Percentiles rank a stretch among this genome's conserved stretches.
Conservation (phyloP, 2,888 invertebrate species). For the Augiades crinisus region DNA sequence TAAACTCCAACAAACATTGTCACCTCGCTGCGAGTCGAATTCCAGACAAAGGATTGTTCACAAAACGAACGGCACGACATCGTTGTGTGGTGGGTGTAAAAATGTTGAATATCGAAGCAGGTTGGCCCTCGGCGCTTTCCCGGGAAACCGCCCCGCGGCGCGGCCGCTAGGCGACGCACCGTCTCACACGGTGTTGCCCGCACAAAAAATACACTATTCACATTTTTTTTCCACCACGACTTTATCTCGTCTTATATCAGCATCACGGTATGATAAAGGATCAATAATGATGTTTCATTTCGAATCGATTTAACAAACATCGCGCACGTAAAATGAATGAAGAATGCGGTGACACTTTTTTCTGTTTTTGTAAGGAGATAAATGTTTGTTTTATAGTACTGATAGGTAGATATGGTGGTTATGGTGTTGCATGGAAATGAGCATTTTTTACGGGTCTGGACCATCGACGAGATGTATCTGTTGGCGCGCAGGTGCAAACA, state of each 20-base stretch:
- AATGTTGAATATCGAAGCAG: conserved; percentile 75
- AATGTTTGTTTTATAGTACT: conserved; percentile 14
- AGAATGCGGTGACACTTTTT: conserved; percentile 62
- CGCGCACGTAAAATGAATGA: conserved; percentile 42
- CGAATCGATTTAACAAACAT: conserved; percentile 66
- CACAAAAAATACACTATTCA: conserved; percentile 69
- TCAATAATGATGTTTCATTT: conserved; percentile 80
- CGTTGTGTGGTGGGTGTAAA: conserved; percentile 69
- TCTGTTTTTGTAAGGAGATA: conserved; percentile 19
- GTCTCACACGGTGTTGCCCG: conserved; percentile 70
- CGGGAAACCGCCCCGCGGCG: conserved; percentile 78
- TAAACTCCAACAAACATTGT: conserved; percentile 77
- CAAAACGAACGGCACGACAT: conserved; percentile 62
- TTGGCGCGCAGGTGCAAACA: conserved; percentile 77
- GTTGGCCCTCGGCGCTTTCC: conserved; percentile 57
- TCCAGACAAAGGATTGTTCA: conserved; percentile 66
- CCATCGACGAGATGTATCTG: conserved; percentile 50
- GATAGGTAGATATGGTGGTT: background rate
- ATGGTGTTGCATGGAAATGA: background rate
- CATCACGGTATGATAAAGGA: conserved; percentile 72
- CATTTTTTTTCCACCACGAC: conserved; percentile 56
- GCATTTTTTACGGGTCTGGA: conserved; percentile 1
- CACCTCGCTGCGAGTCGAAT: conserved; percentile 70
- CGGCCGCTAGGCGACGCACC: conserved; percentile 68
- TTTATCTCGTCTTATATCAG: conserved; percentile 73